Conservation (phyloP, 1,140 invertebrate genomes). For the Samia ricini region DNA sequence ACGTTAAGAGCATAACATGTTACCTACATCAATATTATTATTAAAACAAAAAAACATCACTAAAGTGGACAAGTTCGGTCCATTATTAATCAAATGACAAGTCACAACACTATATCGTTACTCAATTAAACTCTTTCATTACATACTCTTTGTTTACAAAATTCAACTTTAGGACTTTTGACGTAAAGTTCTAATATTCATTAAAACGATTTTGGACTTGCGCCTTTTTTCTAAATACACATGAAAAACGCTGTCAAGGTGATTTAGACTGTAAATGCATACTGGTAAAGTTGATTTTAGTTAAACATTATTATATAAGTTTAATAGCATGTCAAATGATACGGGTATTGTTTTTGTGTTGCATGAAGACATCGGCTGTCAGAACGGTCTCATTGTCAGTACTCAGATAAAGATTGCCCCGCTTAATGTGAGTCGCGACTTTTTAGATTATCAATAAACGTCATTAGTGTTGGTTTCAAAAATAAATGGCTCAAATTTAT, state of each 20-base stretch:
- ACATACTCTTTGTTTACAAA: not conserved
- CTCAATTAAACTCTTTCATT: conserved; percentile 66
- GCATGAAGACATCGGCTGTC: conserved; percentile 44
- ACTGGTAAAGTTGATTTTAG: not conserved
- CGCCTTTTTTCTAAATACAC: conserved; percentile 15
- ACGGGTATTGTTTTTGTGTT: conserved; percentile 41
- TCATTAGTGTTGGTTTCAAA: conserved; percentile 19
- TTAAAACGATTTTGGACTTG: not conserved
- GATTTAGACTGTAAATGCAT: conserved; percentile 17
- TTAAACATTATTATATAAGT: conserved; percentile 6
- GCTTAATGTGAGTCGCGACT: conserved; percentile 26
- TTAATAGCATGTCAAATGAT: conserved; percentile 40
- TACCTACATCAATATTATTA: conserved; percentile 57
- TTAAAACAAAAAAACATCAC: conserved; percentile 25
- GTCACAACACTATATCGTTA: conserved; percentile 72
- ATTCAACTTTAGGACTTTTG: not conserved
- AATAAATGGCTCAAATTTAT: too few species aligned
- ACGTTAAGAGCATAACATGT: conserved; percentile 54
- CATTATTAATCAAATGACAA: conserved; percentile 72
- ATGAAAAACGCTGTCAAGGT: conserved; percentile 4
- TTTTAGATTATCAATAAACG: conserved; percentile 31
- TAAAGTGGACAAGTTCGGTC: conserved; percentile 49
- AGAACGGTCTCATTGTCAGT: conserved; percentile 31
- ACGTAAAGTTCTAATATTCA: not conserved
- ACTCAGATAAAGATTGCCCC: conserved; percentile 31